These are phyloP conservation scores for Hydraecia micacea DNA, from an alignment of 2,888 invertebrate species.

Conservation along the genomic window DNA sequence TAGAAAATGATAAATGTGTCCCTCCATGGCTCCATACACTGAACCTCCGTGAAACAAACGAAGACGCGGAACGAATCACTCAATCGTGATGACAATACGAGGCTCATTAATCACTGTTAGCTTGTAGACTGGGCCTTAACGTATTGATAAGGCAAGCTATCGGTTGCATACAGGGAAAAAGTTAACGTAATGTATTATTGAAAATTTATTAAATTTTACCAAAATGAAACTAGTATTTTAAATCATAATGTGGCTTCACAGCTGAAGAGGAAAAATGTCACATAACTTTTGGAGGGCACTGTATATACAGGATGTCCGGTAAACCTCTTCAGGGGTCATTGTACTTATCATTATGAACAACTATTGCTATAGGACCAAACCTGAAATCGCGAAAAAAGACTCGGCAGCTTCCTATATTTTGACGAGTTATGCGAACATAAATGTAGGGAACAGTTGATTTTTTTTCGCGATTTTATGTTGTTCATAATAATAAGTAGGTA, in stretches of 20 bases:
- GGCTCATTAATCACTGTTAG: conserved; percentile 56
- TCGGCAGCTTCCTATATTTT: too few relatives aligned
- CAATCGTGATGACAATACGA: conserved; percentile 52
- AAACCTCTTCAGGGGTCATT: too few relatives aligned
- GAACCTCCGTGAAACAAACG: conserved; percentile 50
- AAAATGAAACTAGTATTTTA: background rate
- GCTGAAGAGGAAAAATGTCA: background rate
- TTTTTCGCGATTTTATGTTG: too few relatives aligned
- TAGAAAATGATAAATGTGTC: conserved; percentile 55
- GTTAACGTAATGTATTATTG: background rate
- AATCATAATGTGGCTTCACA: background rate
- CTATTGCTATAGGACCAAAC: too few relatives aligned
- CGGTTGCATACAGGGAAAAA: background rate
- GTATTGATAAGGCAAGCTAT: conserved; percentile 44
- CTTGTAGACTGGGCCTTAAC: background rate
- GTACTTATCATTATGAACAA: too few relatives aligned
- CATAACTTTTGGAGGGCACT: background rate
- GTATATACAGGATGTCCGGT: too few relatives aligned
- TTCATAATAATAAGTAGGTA: too few relatives aligned
- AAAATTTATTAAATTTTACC: too few relatives aligned
- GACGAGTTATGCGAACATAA: too few relatives aligned
- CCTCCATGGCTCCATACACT: conserved; percentile 33
- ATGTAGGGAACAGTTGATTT: too few relatives aligned
- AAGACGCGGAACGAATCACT: conserved; percentile 58
- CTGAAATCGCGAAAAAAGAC: too few relatives aligned